Evolutionary conservation across 2,113 vertebrate species (phyloP).

Genomic region (Egretta garzetta): DNA sequence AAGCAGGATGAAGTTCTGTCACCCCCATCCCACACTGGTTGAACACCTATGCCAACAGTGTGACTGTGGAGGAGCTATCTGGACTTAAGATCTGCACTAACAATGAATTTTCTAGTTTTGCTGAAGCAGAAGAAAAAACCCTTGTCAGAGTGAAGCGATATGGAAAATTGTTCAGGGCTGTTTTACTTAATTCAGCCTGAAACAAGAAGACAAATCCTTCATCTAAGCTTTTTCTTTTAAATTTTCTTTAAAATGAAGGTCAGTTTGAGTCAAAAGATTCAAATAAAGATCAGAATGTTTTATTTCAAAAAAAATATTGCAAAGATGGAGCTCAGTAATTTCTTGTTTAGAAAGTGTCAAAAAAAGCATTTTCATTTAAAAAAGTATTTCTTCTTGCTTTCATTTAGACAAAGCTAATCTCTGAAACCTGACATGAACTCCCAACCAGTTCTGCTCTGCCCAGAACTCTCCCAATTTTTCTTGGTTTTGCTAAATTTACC

Average conservation of each 20-base stretch:
- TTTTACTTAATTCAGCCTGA: not conserved
- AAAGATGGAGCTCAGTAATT: not conserved
- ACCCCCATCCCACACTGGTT: not conserved
- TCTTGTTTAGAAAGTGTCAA: not conserved
- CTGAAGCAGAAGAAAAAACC: conserved; percentile 20
- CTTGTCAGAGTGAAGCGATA: conserved; percentile 21
- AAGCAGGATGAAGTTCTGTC: not conserved
- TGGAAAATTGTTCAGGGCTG: conserved; percentile 1
- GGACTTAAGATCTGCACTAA: conserved; percentile 25
- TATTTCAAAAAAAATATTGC: not conserved
- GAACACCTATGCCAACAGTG: not conserved
- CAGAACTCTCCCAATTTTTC: not conserved
- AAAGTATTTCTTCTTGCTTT: not conserved
- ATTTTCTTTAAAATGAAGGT: not conserved
- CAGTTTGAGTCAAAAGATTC: not conserved
- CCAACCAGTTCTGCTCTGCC: not conserved
- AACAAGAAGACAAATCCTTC: not conserved
- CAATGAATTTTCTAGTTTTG: conserved; percentile 1
- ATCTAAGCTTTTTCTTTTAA: not conserved
- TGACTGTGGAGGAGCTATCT: not conserved
- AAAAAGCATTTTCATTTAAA: rapidly evolving
- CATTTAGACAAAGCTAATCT: not conserved
- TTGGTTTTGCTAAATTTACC: not conserved
- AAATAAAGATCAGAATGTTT: not conserved
- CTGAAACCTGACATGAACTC: not conserved